Evolutionary conservation across 2,113 vertebrate genomes (phyloP), one percentile per base, ranked within the genome.

Genomic region (Lepus timidus): DNA sequence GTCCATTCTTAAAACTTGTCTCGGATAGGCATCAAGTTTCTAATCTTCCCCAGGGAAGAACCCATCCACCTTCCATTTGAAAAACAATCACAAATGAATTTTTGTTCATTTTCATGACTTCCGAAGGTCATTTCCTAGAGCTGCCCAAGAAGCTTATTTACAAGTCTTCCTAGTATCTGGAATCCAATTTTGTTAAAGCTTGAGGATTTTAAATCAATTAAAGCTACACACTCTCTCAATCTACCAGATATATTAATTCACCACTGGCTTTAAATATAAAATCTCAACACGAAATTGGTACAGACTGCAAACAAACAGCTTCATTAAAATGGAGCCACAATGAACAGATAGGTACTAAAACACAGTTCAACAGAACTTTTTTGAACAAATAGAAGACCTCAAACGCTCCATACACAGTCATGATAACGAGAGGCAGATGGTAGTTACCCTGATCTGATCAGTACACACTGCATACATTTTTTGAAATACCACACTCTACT

Each of bases 301-400:
- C 67, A 9, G 55, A 68, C n/a, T 71, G 14, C 39, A 94, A 95
- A 90, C 82, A 83, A 88, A 73, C 31, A 17, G 80, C 58, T 78
- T 93, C 71, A 93, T 82, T 88, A 94, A 92, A 91, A 91, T 13
- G 27, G 49, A 95, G 25, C 25, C 68, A 86, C 67, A 90, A 23
- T 27, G n/a, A 91, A 90, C 4, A 19, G 49, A 4, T 75, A n/a
- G 39, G 39, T 39, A 39, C 39, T 39, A 39, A 39, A 39, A 39
- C 44, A 44, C 44, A 44, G 44, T 44, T 44, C 44, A 44, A 44
- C 44, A 44, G 44, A 44, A 44, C 36, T 44, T 44, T 44, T 44
- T 44, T 44, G 44, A 44, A 44, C 44, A 44, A 44, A 44, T 44
- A 44, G 44, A 44, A 44, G 44, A 44, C 44, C 44, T 44, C 44